Conservation (phyloP, 2,797 vertebrate species). For the Allochrocebus solatus region DNA sequence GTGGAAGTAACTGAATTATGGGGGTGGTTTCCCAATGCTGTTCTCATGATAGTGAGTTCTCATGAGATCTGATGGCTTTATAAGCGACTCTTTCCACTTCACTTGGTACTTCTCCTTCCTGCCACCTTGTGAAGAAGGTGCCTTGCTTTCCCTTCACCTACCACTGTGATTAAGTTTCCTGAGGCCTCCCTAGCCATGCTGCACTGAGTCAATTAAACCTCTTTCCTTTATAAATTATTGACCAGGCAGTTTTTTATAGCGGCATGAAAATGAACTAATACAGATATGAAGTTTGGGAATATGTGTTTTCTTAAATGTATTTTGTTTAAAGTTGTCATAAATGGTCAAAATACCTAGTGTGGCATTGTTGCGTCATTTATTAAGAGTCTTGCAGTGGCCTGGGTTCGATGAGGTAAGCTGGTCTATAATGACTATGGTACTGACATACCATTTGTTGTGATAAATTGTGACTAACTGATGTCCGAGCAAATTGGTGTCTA, state of each 20-base stretch:
- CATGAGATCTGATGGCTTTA: background rate
- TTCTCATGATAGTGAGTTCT: background rate
- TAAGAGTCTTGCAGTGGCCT: background rate
- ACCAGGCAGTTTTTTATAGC: background rate
- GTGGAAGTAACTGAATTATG: background rate
- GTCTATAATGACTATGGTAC: background rate
- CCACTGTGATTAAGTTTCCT: background rate
- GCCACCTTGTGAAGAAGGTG: background rate
- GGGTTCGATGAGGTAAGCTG: constrained; percentile 35
- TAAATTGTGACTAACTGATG: constrained; percentile 41
- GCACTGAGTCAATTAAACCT: background rate
- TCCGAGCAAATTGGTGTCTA: constrained; percentile 15
- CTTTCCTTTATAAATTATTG: background rate
- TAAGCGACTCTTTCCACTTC: background rate
- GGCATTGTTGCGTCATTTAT: background rate
- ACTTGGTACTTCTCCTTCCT: background rate
- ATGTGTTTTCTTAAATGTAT: background rate
- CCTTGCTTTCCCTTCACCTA: background rate
- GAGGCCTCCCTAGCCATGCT: background rate
- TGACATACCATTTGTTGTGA: constrained; percentile 34
- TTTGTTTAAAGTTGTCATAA: background rate
- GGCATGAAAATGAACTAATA: background rate
- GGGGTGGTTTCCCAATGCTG: background rate
- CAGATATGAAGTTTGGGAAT: background rate
- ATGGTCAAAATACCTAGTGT: background rate